Conservation (phyloP, 2,797 vertebrate species). For the Sebastes oblongus region DNA sequence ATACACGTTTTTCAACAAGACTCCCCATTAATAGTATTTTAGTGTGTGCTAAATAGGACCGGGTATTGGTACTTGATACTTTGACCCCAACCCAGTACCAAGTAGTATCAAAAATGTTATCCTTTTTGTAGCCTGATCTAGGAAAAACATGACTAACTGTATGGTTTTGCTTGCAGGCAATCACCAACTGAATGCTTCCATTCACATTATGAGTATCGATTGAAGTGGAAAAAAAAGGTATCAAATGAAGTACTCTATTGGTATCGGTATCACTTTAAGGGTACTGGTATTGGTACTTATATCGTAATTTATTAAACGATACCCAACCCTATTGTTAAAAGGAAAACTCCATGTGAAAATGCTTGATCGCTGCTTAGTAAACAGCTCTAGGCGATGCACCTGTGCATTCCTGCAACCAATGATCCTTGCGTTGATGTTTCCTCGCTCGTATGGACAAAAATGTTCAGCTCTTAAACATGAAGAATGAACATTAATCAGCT, state of each 20-base stretch:
- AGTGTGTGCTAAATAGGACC: too few species aligned
- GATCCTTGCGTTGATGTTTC: not conserved
- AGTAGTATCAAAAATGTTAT: not conserved
- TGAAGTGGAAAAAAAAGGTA: too few species aligned
- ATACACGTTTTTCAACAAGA: accelerated
- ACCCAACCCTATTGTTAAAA: not conserved
- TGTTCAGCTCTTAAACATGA: not conserved
- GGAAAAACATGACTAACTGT: not conserved
- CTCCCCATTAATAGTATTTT: not conserved
- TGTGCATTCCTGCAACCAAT: not conserved
- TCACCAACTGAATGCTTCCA: not conserved
- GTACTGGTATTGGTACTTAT: not conserved
- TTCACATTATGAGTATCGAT: too few species aligned
- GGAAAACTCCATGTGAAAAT: not conserved
- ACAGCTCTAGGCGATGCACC: not conserved
- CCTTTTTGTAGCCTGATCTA: not conserved
- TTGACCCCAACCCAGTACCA: not conserved
- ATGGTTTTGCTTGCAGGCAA: too few species aligned
- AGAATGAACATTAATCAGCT: not conserved
- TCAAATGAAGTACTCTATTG: not conserved
- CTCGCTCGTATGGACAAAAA: not conserved
- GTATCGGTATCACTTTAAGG: not conserved
- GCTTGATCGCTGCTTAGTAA: not conserved
- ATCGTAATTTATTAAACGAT: not conserved
- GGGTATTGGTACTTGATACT: not conserved